Evolutionary conservation across 2,797 vertebrate species (phyloP).

Genomic region (Pantherophis alleghaniensis): DNA sequence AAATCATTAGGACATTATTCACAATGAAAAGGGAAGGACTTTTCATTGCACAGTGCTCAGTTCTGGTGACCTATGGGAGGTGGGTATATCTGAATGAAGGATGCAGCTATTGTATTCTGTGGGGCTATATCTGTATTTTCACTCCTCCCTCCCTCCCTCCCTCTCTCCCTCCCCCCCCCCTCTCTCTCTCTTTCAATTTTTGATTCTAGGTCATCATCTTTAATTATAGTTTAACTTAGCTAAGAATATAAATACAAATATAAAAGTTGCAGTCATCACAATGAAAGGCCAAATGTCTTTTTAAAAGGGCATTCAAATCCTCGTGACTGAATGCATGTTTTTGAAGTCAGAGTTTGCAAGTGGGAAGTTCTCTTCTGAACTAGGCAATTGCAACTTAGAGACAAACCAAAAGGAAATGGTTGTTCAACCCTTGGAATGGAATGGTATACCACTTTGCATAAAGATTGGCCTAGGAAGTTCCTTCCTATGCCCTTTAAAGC

Average conservation of each 20-base stretch:
- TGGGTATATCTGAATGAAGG: neutral
- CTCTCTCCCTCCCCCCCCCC: neutral
- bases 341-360: neutral
- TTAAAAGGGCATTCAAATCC: neutral
- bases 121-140: neutral
- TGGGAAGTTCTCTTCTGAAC: neutral
- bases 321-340: neutral
- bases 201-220: neutral
- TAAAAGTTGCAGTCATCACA: neutral
- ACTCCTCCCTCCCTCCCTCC: neutral
- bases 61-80: neutral
- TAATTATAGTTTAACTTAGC: neutral
- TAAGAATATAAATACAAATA: neutral
- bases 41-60: neutral
- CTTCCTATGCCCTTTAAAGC: neutral
- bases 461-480: neutral
- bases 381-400: neutral
- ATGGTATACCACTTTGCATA: neutral
- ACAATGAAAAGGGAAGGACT: conserved; percentile 29
- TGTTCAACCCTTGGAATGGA: neutral
- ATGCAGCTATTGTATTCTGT: neutral
- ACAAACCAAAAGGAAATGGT: neutral
- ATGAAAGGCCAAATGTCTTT: neutral
- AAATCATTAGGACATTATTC: conserved; percentile 53
- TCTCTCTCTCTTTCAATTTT: neutral